These are phyloP conservation scores for Pluvianellus socialis DNA, from an alignment of 2,113 vertebrate species.

Conservation along the genomic window DNA sequence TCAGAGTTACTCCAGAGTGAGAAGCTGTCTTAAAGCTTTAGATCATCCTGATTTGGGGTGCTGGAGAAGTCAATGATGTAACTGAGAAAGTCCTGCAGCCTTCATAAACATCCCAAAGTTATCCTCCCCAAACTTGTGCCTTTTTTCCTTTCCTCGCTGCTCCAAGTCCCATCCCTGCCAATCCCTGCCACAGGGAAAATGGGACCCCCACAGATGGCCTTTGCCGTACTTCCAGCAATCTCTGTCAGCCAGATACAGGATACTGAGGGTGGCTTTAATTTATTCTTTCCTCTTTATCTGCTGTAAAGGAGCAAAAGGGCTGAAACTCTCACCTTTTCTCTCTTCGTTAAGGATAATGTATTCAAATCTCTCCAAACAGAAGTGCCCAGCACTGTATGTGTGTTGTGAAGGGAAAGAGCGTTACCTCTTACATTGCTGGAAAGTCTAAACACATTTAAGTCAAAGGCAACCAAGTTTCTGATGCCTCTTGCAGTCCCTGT, in stretches of 20 bases:
- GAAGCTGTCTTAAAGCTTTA: background rate
- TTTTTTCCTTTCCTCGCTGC: background rate
- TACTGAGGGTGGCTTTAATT: background rate
- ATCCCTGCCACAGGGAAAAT: background rate
- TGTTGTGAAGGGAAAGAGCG: background rate
- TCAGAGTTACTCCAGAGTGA: background rate
- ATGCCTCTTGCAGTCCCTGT: background rate
- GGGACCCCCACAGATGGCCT: background rate
- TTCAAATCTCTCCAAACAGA: background rate
- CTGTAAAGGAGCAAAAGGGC: background rate
- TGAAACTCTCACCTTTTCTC: background rate
- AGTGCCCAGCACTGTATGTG: accelerated
- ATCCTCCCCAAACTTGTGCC: background rate
- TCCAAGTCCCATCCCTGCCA: background rate
- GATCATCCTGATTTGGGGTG: background rate
- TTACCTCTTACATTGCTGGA: background rate
- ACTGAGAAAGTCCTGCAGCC: background rate
- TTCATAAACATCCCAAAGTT: background rate
- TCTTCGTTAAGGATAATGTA: background rate
- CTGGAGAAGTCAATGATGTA: background rate
- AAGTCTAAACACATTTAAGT: background rate
- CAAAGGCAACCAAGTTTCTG: background rate
- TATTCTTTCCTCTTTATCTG: background rate
- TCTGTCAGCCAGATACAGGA: background rate
- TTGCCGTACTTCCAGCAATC: background rate